Percentiles rank a stretch among this genome's conserved stretches.
Evolutionary conservation across 2,888 invertebrate genomes (phyloP).

Genomic region (Mayetiola destructor): DNA sequence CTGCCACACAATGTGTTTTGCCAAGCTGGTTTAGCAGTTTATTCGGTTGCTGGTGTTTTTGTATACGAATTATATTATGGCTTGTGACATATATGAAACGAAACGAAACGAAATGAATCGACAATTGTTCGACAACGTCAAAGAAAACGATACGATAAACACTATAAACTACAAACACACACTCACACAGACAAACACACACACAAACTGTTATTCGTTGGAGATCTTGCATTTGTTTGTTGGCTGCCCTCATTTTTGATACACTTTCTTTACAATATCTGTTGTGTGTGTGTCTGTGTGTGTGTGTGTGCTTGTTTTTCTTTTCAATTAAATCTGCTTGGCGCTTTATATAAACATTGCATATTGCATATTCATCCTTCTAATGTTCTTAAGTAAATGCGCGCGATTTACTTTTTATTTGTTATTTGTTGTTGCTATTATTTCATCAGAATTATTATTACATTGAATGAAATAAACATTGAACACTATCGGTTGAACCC

Average conservation of each 20-base stretch:
- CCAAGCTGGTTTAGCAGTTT: too few relatives aligned
- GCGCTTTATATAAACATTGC: too few relatives aligned
- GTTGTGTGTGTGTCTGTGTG: neutral
- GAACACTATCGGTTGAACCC: too few relatives aligned
- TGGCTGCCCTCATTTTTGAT: neutral
- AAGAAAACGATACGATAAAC: neutral
- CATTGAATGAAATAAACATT: constrained; percentile 3
- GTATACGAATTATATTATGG: too few relatives aligned
- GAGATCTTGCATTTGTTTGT: neutral
- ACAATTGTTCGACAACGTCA: neutral
- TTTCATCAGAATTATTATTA: neutral
- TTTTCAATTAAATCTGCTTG: too few relatives aligned
- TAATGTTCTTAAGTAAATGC: neutral
- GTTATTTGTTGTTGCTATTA: neutral
- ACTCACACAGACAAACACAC: too few relatives aligned
- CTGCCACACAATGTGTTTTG: too few relatives aligned
- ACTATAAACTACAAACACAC: neutral
- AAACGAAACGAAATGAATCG: neutral
- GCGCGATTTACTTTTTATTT: neutral
- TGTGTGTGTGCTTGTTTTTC: neutral
- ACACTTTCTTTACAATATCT: neutral
- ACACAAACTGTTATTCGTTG: too few relatives aligned
- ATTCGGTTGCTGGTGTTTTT: too few relatives aligned
- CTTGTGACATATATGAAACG: neutral
- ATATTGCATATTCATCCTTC: too few relatives aligned